Conservation (phyloP, 2,888 invertebrate species). For the Stegana nigrithorax region DNA sequence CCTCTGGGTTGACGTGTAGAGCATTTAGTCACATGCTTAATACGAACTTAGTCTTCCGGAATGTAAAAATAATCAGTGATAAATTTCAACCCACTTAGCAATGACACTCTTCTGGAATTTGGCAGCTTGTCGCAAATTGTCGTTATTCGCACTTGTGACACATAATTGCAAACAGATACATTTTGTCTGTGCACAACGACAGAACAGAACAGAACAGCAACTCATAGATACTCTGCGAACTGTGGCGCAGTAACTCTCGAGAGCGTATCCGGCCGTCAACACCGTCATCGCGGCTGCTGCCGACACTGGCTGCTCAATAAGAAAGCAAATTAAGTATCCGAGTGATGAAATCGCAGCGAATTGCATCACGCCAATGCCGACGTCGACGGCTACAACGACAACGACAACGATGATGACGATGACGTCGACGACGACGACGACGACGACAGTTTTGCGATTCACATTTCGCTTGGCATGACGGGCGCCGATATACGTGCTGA, state of each 20-base stretch:
- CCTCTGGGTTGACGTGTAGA: too few relatives aligned
- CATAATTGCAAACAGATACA: conserved; percentile 61
- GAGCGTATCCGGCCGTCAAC: conserved; percentile 44
- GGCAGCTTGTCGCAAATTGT: conserved; percentile 43
- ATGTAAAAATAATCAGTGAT: too few relatives aligned
- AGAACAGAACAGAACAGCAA: conserved; percentile 29
- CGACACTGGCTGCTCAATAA: conserved; percentile 24
- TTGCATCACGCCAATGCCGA: conserved; percentile 11
- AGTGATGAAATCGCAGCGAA: conserved; percentile 16
- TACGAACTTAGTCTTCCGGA: too few relatives aligned
- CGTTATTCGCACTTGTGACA: conserved; percentile 47
- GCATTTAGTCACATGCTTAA: too few relatives aligned
- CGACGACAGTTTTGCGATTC: conserved; percentile 20
- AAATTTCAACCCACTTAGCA: conserved; percentile 1
- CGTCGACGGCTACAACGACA: conserved; percentile 1
- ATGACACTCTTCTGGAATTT: conserved; percentile 32
- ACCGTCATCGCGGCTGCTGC: conserved; percentile 20
- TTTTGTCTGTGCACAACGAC: conserved; percentile 52
- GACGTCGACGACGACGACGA: neutral
- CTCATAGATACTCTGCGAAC: conserved; percentile 31
- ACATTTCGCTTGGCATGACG: conserved; percentile 30
- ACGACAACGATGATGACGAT: neutral
- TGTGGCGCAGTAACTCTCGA: conserved; percentile 19
- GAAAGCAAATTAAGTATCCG: conserved; percentile 8
- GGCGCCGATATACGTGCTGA: conserved; percentile 22